These are phyloP conservation scores for Brachionus manjavacas DNA, from an alignment of 1,140 invertebrate genomes.

Conservation along the genomic window DNA sequence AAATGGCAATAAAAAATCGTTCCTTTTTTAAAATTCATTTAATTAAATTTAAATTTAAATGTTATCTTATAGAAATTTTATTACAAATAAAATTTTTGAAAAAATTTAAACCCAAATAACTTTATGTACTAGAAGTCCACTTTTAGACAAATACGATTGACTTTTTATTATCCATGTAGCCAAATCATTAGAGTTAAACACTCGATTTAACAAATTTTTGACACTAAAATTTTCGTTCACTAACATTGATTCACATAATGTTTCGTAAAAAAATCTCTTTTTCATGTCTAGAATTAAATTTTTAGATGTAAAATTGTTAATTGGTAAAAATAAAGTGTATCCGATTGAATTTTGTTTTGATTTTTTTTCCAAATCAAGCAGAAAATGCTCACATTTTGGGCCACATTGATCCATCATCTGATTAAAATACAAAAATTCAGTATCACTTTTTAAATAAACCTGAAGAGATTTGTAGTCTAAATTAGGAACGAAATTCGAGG, in stretches of 20 bases:
- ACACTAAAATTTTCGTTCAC: background rate
- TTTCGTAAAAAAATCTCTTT: background rate
- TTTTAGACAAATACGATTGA: slow-evolving; percentile 1
- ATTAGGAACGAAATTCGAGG: background rate
- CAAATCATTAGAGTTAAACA: background rate
- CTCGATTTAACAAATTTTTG: background rate
- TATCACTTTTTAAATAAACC: background rate
- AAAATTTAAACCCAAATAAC: background rate
- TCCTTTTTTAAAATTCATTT: too few species aligned
- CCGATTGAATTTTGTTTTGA: background rate
- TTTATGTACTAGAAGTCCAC: background rate
- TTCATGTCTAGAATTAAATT: background rate
- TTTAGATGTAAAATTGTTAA: background rate
- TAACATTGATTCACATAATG: background rate
- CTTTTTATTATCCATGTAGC: background rate
- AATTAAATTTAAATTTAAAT: background rate
- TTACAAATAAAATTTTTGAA: background rate
- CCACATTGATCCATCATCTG: background rate
- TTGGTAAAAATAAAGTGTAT: slow-evolving; percentile 8
- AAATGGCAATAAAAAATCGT: too few species aligned
- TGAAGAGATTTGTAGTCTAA: background rate
- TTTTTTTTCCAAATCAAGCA: background rate
- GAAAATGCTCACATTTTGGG: background rate
- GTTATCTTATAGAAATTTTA: background rate
- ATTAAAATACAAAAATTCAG: background rate